phyloP scores from a whole-genome alignment of 1,140 invertebrate genomes.

The Drosophila grimshawi region DNA sequence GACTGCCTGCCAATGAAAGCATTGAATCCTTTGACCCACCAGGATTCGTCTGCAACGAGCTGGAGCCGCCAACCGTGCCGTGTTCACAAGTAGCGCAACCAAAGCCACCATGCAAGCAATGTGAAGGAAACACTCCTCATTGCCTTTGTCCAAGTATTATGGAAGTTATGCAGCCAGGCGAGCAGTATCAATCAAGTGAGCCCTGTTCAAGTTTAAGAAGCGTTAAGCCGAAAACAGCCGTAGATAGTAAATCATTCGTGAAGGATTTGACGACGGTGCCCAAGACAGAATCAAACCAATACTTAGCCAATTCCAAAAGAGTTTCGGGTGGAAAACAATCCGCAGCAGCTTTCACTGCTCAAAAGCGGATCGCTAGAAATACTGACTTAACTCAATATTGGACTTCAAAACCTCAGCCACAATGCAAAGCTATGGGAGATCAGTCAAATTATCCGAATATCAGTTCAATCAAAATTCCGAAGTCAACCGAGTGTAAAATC shows the following conservation, averaged over 20 bases:
- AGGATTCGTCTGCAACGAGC: conserved; percentile 17
- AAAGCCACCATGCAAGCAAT: conserved; percentile 8
- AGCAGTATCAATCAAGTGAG: background rate
- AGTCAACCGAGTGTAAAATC: background rate
- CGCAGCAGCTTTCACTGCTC: background rate
- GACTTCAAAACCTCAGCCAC: conserved; percentile 9
- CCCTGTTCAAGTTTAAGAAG: background rate
- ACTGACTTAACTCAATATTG: conserved; percentile 11
- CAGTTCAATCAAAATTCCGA: background rate
- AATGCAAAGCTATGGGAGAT: background rate
- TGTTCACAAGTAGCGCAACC: conserved; percentile 30
- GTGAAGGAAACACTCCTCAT: background rate
- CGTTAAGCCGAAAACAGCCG: background rate
- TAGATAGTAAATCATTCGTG: background rate
- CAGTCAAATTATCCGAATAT: background rate
- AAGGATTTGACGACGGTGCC: background rate
- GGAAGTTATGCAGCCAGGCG: background rate
- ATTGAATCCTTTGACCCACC: conserved; percentile 15
- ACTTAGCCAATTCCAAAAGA: background rate
- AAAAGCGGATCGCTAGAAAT: background rate
- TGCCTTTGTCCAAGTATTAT: background rate
- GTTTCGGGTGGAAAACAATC: background rate
- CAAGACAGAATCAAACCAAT: background rate
- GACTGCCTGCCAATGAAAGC: conserved; percentile 34
- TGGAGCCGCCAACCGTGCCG: conserved; percentile 7